Conservation (phyloP, 2,797 vertebrate genomes). For the Sebastes itinus region DNA sequence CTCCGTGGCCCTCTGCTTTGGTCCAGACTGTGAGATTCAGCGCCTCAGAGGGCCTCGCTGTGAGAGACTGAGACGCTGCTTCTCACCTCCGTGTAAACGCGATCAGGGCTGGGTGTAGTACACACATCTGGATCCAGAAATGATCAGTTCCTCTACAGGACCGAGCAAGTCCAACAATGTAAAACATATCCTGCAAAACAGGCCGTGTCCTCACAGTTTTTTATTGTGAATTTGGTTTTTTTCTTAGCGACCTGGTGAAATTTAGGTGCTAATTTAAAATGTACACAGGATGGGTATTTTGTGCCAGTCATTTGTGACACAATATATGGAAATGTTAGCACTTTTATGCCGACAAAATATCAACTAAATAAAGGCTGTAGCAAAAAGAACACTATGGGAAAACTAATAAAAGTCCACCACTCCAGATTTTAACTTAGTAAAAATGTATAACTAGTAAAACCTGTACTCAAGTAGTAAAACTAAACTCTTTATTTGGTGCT, state of each 20-base stretch:
- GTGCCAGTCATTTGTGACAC: not conserved
- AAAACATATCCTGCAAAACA: not conserved
- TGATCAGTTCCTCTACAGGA: not conserved
- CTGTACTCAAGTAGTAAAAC: not conserved
- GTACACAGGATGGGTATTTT: not conserved
- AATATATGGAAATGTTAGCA: not conserved
- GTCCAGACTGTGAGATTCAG: constrained; percentile 21
- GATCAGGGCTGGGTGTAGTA: constrained; percentile 16
- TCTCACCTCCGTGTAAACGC: constrained; percentile 33
- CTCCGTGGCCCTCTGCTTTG: not conserved
- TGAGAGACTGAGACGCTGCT: not conserved
- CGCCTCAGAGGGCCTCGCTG: constrained; percentile 10
- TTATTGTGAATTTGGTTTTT: not conserved
- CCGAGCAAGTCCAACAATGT: not conserved
- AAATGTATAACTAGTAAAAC: not conserved
- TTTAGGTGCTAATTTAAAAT: not conserved
- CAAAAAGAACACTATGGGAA: no score
- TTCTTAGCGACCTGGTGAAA: not conserved
- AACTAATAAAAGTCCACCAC: not conserved
- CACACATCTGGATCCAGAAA: not conserved
- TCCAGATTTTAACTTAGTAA: not conserved
- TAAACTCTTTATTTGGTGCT: not conserved
- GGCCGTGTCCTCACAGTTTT: not conserved
- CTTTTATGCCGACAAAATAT: not conserved
- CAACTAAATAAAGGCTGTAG: not conserved